These are phyloP conservation scores for Montipora cactus DNA, from an alignment of 64 coral and sea anemone species.

Conservation along the genomic window DNA sequence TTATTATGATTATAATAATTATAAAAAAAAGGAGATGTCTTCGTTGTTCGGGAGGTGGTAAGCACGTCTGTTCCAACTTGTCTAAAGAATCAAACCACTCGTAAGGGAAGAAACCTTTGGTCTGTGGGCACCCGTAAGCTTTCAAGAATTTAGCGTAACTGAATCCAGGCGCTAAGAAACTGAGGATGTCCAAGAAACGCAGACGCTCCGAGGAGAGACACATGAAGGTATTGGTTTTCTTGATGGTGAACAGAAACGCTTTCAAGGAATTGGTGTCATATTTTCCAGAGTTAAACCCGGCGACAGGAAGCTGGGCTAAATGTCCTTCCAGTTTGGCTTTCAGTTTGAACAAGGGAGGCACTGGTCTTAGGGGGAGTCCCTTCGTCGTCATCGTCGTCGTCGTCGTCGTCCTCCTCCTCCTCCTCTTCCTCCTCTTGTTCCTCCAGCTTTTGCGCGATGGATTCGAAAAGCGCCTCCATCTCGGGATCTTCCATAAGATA, in stretches of 20 bases:
- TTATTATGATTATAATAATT: too few species aligned
- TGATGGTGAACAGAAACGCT: slow-evolving; percentile 4
- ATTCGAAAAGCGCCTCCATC: background rate
- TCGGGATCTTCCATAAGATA: background rate
- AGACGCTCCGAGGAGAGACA: background rate
- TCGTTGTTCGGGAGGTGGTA: background rate
- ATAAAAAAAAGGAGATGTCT: slow-evolving; percentile 1
- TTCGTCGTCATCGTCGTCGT: background rate
- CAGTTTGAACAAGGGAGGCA: background rate
- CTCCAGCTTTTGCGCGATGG: too few species aligned
- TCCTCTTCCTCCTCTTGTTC: too few species aligned
- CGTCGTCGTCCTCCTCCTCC: background rate
- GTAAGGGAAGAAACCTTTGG: slow-evolving; percentile 36
- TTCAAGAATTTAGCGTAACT: slow-evolving; percentile 43
- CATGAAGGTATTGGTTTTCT: slow-evolving; percentile 18
- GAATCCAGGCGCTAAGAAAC: slow-evolving; percentile 26
- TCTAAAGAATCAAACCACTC: slow-evolving; percentile 43
- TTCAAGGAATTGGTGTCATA: slow-evolving; percentile 10
- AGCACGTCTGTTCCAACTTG: background rate
- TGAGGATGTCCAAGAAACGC: slow-evolving; percentile 24
- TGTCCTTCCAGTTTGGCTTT: background rate
- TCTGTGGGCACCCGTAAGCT: slow-evolving; percentile 23
- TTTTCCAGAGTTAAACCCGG: background rate
- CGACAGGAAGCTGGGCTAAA: background rate
- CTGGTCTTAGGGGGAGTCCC: background rate